A percentile compares a stretch with the other conserved stretches of the same genome.
These are phyloP conservation scores for Tinea trinotella DNA, from an alignment of 2,888 invertebrate genomes.

Conservation along the genomic window DNA sequence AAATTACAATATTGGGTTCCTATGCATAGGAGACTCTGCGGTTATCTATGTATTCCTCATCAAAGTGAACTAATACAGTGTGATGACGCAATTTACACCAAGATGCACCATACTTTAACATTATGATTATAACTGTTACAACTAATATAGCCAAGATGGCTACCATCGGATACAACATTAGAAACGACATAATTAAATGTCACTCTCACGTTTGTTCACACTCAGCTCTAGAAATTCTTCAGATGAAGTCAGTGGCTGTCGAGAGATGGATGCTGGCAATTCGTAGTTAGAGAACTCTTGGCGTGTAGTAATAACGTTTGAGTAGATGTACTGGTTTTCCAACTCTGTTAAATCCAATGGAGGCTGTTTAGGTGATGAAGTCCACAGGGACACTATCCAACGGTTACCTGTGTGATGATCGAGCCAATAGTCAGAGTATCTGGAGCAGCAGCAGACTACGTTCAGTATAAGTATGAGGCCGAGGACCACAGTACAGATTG, in stretches of 20 bases:
- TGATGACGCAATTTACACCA: conserved; percentile 81
- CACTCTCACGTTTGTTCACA: conserved; percentile 87
- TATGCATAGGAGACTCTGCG: conserved; percentile 75
- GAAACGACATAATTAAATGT: conserved; percentile 83
- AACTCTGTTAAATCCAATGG: conserved; percentile 85
- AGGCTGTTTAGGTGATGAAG: conserved; percentile 85
- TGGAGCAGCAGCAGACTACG: conserved; percentile 85
- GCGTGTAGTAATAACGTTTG: conserved; percentile 41
- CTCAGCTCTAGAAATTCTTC: conserved; percentile 74
- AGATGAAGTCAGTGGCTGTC: conserved; percentile 54
- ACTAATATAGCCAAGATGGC: conserved; percentile 82
- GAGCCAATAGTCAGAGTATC: conserved; percentile 85
- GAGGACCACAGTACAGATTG: conserved; percentile 82
- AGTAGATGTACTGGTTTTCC: conserved; percentile 50
- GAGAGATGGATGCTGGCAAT: conserved; percentile 45
- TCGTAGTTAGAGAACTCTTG: conserved; percentile 37
- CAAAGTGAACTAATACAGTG: conserved; percentile 40
- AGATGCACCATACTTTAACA: conserved; percentile 81
- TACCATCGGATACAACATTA: conserved; percentile 84
- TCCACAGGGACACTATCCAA: conserved; percentile 88
- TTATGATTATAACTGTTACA: conserved; percentile 80
- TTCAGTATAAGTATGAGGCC: conserved; percentile 81
- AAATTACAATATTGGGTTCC: too few species aligned
- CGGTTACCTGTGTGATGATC: conserved; percentile 85
- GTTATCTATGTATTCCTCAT: conserved; percentile 76